Base-by-base conservation (phyloP, 2,113 vertebrate species). In the Pterocles burchelli region DNA sequence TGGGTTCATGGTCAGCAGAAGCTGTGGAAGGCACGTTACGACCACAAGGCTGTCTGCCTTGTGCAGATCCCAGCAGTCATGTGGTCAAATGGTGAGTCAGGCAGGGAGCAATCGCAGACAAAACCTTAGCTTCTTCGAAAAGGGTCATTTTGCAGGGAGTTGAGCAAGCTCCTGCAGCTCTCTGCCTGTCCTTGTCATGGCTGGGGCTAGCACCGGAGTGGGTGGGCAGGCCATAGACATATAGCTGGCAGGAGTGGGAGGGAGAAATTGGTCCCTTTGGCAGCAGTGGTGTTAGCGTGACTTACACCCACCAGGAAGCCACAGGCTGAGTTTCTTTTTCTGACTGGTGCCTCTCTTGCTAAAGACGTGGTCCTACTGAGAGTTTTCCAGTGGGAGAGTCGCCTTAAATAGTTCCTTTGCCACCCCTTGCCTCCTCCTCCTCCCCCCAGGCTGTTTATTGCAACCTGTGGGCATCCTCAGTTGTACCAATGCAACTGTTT, bases 21-120 rank as follows among this genome's bases (percentile, higher is more conserved):
- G 10, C 70, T 4, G 9, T 17, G 49, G 71, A 26, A 49, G 70
- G 48, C 1, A 1, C 1, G 0, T 29, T 51, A 11, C 0, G 1
- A 17, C 25, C 0, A 0, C 41, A 66, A 43, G 52, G 54, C 28
- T 1, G 1, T 28, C 41, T 81, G 54, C 45, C 54, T 58, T 22
- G 22, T 34, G 15, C n/a, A 62, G 54, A 21, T 52, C 71, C 43
- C 43, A n/a, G 29, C 19, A 58, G 66, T 25, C 29, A 4, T 8
- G 25, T 25, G 71, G 48, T 17, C n/a, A 51, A 46, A 25, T 6
- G 15, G 59, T 33, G 71, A 89, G 66, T 25, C 49, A 68, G 81
- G n/a, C 48, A 26, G 70, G 70, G 63, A 73, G 65, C 48, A 16
- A 28, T 24, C 3, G 1, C 52, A 48, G 48, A 11, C 14, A 20